Evolutionary conservation across 2,888 invertebrate species (phyloP), one percentile per base, ranked within the genome.

Genomic region (Apodemia duryi): DNA sequence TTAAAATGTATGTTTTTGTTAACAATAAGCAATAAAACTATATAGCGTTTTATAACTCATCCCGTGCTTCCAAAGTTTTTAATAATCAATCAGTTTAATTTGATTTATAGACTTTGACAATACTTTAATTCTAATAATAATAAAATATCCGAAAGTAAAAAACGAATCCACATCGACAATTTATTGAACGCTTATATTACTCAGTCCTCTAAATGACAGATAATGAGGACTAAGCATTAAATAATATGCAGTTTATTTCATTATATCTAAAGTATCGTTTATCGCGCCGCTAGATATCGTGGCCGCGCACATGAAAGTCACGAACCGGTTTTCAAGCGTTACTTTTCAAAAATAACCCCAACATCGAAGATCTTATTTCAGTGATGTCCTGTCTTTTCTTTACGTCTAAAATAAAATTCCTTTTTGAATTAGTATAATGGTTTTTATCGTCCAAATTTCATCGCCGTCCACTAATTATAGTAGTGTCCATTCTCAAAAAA

Each of bases 401-500:
- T 72, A 73, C 70, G 71, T 72, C 71, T 72, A 71, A 74, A 75
- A 77, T 73, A 74, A 72, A 75, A 78, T 79, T 78, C 78, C 76
- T 74, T 75, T 77, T 74, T 74, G 74, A 80, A 79, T 79, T 81
- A 80, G 75, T 77, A 78, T 75, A 77, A 78, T 75, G 74, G 74
- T 71, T 76, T 70, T 72, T 77, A 79, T 81, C 78, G 70, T 69
- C 64, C 72, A 73, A 72, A 76, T 73, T 76, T 81, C 79, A 77
- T 77, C 77, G 77, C 75, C 68, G 75, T 69, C 76, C 74, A 80
- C 79, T 82, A 81, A 83, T 81, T 82, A 82, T 79, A 75, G 71
- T 73, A 72, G 73, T 72, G 76, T 71, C 75, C 74, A 75, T 77
- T 73, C 69, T 72, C 69, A 57, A 67, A 43, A 71, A 68, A 69